Conservation (phyloP, 2,113 vertebrate species). For the human region DNA sequence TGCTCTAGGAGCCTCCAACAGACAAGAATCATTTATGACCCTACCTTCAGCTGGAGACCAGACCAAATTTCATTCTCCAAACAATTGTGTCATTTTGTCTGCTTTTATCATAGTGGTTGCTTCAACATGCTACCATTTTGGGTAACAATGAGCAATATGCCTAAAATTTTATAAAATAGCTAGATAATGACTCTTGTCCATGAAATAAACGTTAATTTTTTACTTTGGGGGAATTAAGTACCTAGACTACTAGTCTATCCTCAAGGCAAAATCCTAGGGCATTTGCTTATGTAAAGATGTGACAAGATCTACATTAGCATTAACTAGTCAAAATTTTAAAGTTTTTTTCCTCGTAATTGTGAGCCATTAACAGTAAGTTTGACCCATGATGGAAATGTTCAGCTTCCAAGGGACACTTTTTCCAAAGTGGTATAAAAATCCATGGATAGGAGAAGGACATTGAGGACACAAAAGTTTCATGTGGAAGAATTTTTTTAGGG, state of each 20-base stretch:
- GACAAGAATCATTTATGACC: background rate
- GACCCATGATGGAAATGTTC: background rate
- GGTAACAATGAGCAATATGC: background rate
- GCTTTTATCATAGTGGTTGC: background rate
- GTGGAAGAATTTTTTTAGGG: background rate
- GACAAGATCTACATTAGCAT: background rate
- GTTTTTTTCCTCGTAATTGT: background rate
- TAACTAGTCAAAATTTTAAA: background rate
- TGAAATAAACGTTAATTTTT: background rate
- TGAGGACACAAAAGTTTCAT: background rate
- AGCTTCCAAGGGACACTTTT: background rate
- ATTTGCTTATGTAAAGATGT: background rate
- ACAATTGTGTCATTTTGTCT: background rate
- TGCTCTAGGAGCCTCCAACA: background rate
- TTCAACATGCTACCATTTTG: background rate
- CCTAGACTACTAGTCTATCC: background rate
- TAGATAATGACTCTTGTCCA: background rate
- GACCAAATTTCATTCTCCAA: background rate
- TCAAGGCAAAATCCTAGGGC: background rate
- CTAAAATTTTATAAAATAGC: background rate
- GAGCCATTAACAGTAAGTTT: background rate
- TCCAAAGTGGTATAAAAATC: background rate
- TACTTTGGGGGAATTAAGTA: background rate
- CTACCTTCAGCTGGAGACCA: background rate
- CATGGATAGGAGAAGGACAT: background rate